A percentile compares a stretch with the other conserved stretches of the same genome.
Evolutionary conservation across 2,113 vertebrate genomes (phyloP).

Genomic region (Silurus meridionalis): DNA sequence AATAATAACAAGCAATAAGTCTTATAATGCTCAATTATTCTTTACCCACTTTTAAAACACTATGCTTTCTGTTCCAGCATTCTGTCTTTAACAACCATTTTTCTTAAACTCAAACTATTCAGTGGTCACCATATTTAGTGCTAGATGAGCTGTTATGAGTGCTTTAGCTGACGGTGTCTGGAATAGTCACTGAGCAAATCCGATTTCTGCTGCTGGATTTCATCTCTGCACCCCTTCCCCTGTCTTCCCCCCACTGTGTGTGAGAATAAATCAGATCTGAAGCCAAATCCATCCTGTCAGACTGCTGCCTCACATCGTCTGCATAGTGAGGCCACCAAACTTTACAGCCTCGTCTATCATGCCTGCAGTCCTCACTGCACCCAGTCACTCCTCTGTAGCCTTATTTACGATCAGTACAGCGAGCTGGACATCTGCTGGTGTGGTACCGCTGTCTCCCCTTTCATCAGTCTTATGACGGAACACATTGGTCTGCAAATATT

Average conservation of each 20-base stretch:
- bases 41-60: neutral
- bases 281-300: slow-evolving; percentile 38
- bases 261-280: slow-evolving; percentile 44
- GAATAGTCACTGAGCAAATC: slow-evolving; percentile 1
- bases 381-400: slow-evolving; percentile 15
- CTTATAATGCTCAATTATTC: neutral
- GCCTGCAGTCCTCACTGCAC: slow-evolving; percentile 32
- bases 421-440: slow-evolving; percentile 8
- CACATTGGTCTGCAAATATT: slow-evolving; percentile 9
- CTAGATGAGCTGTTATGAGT: neutral
- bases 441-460: slow-evolving; percentile 19
- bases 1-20: neutral
- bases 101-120: neutral
- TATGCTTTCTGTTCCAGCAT: neutral
- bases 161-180: neutral
- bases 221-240: slow-evolving; percentile 21
- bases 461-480: slow-evolving; percentile 6
- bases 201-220: neutral
- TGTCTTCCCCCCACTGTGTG: neutral
- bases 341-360: slow-evolving; percentile 45
- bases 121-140: neutral
- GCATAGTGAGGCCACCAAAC: slow-evolving; percentile 22
- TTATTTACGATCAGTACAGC: slow-evolving; percentile 35
- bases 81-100: neutral
- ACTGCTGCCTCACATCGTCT: slow-evolving; percentile 27